Conservation (phyloP, 1,140 invertebrate species). For the Bilobella aurantiaca region DNA sequence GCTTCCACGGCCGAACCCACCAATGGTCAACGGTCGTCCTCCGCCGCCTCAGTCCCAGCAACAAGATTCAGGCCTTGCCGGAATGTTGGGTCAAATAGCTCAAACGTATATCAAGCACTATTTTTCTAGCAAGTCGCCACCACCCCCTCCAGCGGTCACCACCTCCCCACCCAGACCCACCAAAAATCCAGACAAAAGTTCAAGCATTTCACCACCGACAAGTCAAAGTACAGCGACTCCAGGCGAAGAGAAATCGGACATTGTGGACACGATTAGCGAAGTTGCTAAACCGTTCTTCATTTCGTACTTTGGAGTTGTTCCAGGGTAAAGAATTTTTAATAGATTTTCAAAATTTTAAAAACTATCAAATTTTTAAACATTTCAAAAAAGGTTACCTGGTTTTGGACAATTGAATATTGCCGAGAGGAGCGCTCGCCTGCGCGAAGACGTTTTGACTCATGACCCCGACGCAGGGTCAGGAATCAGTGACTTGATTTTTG, state of each 20-base stretch:
- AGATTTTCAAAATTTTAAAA: slow-evolving; percentile 9
- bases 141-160: not conserved
- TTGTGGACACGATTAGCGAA: slow-evolving; percentile 31
- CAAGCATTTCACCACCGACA: not conserved
- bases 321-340: slow-evolving; percentile 12
- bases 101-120: slow-evolving; percentile 30
- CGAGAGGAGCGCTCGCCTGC: slow-evolving; percentile 12
- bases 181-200: slow-evolving; percentile 1
- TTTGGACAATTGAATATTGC: slow-evolving; percentile 27
- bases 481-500: slow-evolving; percentile 27
- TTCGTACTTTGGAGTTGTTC: slow-evolving; percentile 33
- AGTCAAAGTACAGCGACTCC: not conserved
- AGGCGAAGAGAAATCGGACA: slow-evolving; percentile 19
- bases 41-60: not conserved
- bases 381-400: slow-evolving; percentile 14
- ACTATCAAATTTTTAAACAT: not conserved
- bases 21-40: not conserved
- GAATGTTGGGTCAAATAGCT: slow-evolving; percentile 20
- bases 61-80: slow-evolving; percentile 9
- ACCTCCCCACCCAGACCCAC: slow-evolving; percentile 9
- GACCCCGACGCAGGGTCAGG: slow-evolving; percentile 33
- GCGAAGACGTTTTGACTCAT: slow-evolving; percentile 20
- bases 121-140: slow-evolving; percentile 15
- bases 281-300: slow-evolving; percentile 35
- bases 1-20: not conserved